Evolutionary conservation across 1,140 invertebrate species (phyloP), one percentile per base, ranked within the genome.

Genomic region (Drusus annulatus): DNA sequence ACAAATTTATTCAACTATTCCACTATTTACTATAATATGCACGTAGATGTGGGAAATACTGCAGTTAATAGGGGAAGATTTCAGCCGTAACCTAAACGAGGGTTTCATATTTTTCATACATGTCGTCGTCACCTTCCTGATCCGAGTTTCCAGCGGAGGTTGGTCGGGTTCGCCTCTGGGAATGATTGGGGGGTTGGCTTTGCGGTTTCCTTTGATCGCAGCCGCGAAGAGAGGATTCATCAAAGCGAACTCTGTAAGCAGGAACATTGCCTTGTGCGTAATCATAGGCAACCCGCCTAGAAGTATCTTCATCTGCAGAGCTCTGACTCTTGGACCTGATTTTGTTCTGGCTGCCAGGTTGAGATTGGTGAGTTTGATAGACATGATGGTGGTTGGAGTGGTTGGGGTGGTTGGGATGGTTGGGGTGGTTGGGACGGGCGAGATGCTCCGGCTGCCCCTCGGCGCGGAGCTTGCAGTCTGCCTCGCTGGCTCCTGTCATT

Each of bases 101-200:
- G 23, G 89, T 90, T 81, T 90, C 89, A 81, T 90, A 90, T 82
- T 90, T 90, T 79, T 90, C 89, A 76, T 90, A 87, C 52, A 90
- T 58, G 51, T 83, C 82, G 62, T 83, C 82, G 36, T 81, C 82
- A 54, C 58, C 58, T 45, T 83, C 81, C 7, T 60, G 60, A 63
- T 83, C 82, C 0, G 78, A 79, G 31, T 76, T 79, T 7, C 81
- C 76, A 6, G 76, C 71, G 16, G 79, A 79, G 7, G 75, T 51
- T 8, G 79, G 51, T 23, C 78, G 65, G 13, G 51, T 21, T 17
- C 74, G 62, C 78, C 69, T 73, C 45, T 52, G 76, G 17, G 19
- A 87, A 75, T 88, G 87, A 36, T 80, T 81, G 36, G 45, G 51
- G 15, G 58, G 15, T 54, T 76, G 71, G 45, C 10, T 45, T 45